phyloP scores from a whole-genome alignment of 1,140 invertebrate species.

The Drosophila erecta region DNA sequence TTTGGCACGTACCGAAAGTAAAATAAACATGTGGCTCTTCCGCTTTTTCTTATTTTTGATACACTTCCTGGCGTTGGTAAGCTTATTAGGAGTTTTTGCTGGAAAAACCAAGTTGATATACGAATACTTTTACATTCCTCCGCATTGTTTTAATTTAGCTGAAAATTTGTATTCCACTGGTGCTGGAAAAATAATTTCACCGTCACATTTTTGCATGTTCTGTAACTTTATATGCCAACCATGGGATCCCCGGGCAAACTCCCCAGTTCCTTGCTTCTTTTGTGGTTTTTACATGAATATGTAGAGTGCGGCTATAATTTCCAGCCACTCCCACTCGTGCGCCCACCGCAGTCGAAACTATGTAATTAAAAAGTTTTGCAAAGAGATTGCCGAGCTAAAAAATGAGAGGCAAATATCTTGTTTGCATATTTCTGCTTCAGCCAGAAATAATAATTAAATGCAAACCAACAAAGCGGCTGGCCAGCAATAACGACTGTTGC shows the following conservation, averaged over 20 bases:
- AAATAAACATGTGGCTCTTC: slow-evolving; percentile 56
- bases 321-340: neutral
- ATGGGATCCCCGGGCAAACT: slow-evolving; percentile 6
- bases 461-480: slow-evolving; percentile 27
- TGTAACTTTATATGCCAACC: slow-evolving; percentile 7
- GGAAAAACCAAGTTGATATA: slow-evolving; percentile 13
- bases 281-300: slow-evolving; percentile 18
- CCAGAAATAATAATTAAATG: slow-evolving; percentile 57
- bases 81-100: slow-evolving; percentile 3
- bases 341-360: slow-evolving; percentile 42
- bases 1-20: slow-evolving; percentile 71
- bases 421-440: slow-evolving; percentile 51
- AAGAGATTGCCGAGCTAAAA: slow-evolving; percentile 31
- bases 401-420: slow-evolving; percentile 22
- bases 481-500: slow-evolving; percentile 25
- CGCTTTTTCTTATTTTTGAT: slow-evolving; percentile 28
- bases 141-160: slow-evolving; percentile 34
- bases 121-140: slow-evolving; percentile 7
- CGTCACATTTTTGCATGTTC: slow-evolving; percentile 14
- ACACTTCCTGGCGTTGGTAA: neutral
- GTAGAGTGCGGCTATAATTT: slow-evolving; percentile 19
- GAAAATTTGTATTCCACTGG: slow-evolving; percentile 13
- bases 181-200: neutral
- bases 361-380: slow-evolving; percentile 74
- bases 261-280: neutral